phyloP scores from a whole-genome alignment of 1,140 invertebrate species.

The Eupristina koningsbergeri region DNA sequence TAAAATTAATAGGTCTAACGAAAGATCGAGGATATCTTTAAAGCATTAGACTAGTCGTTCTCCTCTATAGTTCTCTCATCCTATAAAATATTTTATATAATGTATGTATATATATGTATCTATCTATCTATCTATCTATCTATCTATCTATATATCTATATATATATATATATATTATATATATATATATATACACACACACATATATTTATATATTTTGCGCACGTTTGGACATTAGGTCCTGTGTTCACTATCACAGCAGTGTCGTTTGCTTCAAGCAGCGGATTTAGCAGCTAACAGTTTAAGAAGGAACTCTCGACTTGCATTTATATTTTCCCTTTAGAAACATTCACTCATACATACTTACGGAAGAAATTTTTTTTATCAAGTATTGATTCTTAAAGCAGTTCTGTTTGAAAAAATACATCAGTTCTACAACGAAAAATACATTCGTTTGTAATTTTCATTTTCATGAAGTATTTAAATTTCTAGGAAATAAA shows the following conservation, averaged over 20 bases:
- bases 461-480: not conserved
- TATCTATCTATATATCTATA: no score
- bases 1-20: constrained; percentile 12
- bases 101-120: constrained; percentile 42
- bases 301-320: constrained; percentile 59
- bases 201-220: constrained; percentile 50
- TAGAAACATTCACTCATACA: not conserved
- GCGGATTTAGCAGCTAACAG: constrained; percentile 55
- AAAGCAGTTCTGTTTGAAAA: not conserved
- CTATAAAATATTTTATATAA: constrained; percentile 50
- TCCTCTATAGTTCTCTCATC: constrained; percentile 21
- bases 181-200: no score
- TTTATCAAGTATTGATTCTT: constrained; percentile 19
- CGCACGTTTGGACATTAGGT: constrained; percentile 60
- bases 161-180: no score
- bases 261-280: constrained; percentile 62
- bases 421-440: constrained; percentile 3
- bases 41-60: constrained; percentile 49
- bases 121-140: no score
- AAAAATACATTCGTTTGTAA: not conserved
- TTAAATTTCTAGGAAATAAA: not conserved
- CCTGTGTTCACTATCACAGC: constrained; percentile 73
- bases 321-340: constrained; percentile 34
- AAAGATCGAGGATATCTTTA: constrained; percentile 37
- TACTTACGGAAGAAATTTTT: constrained; percentile 25